Conservation (phyloP, 2,113 vertebrate genomes). For the Aix galericulata region DNA sequence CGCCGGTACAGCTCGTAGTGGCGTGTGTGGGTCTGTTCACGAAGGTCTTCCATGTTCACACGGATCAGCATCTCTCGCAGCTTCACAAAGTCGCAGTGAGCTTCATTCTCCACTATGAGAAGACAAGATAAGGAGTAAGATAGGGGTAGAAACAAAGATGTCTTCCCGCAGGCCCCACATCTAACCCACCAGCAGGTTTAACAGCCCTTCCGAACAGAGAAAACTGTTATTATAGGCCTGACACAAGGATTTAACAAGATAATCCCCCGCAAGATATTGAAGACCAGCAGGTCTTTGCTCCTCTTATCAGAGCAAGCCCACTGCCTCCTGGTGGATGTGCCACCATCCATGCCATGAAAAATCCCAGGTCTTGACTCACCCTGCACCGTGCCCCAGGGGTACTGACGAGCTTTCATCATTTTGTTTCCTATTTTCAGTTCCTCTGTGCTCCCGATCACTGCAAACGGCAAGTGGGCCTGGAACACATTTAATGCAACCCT, state of each 20-base stretch:
- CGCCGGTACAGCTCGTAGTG: constrained; percentile 98
- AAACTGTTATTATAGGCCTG: not conserved
- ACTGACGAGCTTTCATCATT: constrained; percentile 98
- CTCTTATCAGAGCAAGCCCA: not conserved
- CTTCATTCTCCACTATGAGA: constrained; percentile 93
- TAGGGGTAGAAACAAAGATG: not conserved
- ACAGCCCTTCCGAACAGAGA: not conserved
- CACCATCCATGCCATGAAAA: not conserved
- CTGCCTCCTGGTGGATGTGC: not conserved
- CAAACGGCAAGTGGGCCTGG: constrained; percentile 96
- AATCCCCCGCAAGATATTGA: not conserved
- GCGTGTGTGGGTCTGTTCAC: constrained; percentile 95
- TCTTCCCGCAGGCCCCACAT: not conserved
- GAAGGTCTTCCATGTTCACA: constrained; percentile 98
- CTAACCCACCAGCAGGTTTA: not conserved
- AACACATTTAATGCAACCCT: constrained; percentile 31
- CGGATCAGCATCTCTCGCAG: constrained; percentile 97
- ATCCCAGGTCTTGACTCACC: constrained; percentile 76
- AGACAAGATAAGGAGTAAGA: not conserved
- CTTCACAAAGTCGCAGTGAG: constrained; percentile 98
- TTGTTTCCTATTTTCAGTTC: constrained; percentile 99
- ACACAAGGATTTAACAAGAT: not conserved
- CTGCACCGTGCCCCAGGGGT: constrained; percentile 97
- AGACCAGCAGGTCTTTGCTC: not conserved
- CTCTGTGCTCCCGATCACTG: constrained; percentile 96